Conservation (phyloP, 2,888 invertebrate genomes). For the Pyralis farinalis region DNA sequence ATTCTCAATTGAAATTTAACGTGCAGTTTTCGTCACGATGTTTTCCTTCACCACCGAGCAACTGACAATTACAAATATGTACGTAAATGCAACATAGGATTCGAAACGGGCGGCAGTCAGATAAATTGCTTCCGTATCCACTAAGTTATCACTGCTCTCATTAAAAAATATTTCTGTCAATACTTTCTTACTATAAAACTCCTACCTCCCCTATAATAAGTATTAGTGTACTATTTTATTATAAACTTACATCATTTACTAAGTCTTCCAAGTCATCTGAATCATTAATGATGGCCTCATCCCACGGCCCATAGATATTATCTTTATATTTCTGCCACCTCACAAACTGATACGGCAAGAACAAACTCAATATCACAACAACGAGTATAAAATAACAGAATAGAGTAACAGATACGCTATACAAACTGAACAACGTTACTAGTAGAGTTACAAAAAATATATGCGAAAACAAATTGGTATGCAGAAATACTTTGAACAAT, state of each 20-base stretch:
- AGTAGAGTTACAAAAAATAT: conserved; percentile 72
- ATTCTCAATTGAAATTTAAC: too few relatives aligned
- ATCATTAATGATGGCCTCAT: conserved; percentile 92
- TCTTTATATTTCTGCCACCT: conserved; percentile 89
- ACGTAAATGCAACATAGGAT: too few relatives aligned
- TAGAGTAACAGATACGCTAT: conserved; percentile 78
- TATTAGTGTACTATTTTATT: too few relatives aligned
- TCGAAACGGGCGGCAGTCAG: too few relatives aligned
- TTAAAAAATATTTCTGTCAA: too few relatives aligned
- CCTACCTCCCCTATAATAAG: too few relatives aligned
- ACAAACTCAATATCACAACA: conserved; percentile 83
- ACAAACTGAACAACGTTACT: conserved; percentile 75
- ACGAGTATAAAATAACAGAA: conserved; percentile 82
- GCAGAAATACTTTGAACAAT: conserved; percentile 83
- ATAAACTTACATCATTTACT: conserved; percentile 24
- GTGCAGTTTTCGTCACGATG: too few relatives aligned
- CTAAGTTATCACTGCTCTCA: too few relatives aligned
- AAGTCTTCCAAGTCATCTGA: conserved; percentile 74
- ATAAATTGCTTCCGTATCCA: too few relatives aligned
- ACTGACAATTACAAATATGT: too few relatives aligned
- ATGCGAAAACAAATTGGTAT: conserved; percentile 76
- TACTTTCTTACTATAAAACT: too few relatives aligned
- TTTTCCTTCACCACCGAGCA: too few relatives aligned
- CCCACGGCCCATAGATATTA: conserved; percentile 99
- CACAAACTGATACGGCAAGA: conserved; percentile 89